A percentile compares a stretch with the other conserved stretches of the same genome.
These are phyloP conservation scores for Elachura formosa DNA, from an alignment of 2,113 vertebrate species.

Conservation along the genomic window DNA sequence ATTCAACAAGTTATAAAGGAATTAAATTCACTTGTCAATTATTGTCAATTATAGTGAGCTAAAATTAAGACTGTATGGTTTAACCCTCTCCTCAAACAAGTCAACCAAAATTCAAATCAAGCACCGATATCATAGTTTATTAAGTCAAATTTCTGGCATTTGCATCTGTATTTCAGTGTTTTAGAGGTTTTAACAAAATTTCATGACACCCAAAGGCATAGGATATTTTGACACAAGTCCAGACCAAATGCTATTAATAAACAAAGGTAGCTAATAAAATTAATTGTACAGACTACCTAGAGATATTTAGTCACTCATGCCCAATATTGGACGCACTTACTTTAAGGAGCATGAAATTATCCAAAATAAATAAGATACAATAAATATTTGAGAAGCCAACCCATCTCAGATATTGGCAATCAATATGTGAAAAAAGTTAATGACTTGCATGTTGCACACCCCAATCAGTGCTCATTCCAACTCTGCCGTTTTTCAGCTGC, in stretches of 20 bases:
- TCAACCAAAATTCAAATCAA: conserved; percentile 20
- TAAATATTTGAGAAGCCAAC: background rate
- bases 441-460: background rate
- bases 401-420: background rate
- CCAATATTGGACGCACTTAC: background rate
- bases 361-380: background rate
- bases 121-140: background rate
- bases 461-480: background rate
- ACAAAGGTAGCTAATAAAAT: background rate
- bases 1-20: conserved; percentile 60
- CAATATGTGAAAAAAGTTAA: background rate
- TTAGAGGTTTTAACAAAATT: background rate
- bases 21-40: conserved; percentile 5
- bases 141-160: background rate
- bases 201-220: background rate
- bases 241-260: background rate
- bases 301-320: background rate
- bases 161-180: background rate
- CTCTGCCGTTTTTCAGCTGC: background rate
- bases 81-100: conserved; percentile 9
- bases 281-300: background rate
- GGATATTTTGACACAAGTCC: background rate
- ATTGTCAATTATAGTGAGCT: background rate
- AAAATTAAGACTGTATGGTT: background rate
- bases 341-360: background rate